Percentiles rank a stretch among this genome's conserved stretches.
These are phyloP conservation scores for Polyodon spathula DNA, from an alignment of 2,113 vertebrate species.

Conservation along the genomic window DNA sequence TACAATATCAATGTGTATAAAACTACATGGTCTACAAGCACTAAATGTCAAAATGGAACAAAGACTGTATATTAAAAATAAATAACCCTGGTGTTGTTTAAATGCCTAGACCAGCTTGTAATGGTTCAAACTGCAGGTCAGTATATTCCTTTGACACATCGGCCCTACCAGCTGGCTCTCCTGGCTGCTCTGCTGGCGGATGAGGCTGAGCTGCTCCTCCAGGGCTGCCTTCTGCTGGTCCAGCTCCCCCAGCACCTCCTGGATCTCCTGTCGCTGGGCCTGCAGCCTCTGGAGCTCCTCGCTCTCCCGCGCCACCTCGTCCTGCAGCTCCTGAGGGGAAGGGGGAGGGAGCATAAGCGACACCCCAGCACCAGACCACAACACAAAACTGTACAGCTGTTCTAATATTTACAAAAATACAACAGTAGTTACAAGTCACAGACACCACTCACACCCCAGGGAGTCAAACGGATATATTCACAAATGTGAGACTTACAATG, in stretches of 20 bases:
- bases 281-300: conserved; percentile 77
- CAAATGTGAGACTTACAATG: too few relatives aligned
- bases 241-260: conserved; percentile 78
- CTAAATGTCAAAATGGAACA: too few relatives aligned
- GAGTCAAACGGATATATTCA: too few relatives aligned
- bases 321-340: conserved; percentile 76
- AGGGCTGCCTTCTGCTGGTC: conserved; percentile 83
- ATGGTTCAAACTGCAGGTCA: too few relatives aligned
- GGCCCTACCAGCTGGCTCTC: conserved; percentile 77
- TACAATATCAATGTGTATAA: background rate
- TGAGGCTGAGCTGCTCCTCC: conserved; percentile 79
- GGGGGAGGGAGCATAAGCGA: background rate
- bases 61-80: too few relatives aligned
- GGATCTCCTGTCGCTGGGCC: conserved; percentile 78
- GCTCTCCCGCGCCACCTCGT: conserved; percentile 81
- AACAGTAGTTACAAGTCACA: too few relatives aligned
- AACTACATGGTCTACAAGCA: too few relatives aligned
- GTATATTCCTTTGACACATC: background rate
- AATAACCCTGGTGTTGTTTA: too few relatives aligned
- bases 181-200: conserved; percentile 78
- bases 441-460: too few relatives aligned
- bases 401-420: too few relatives aligned
- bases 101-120: too few relatives aligned
- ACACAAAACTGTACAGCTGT: too few relatives aligned
- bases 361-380: background rate